Conservation (phyloP, 1,140 invertebrate species). For the Reticulitermes speratus region DNA sequence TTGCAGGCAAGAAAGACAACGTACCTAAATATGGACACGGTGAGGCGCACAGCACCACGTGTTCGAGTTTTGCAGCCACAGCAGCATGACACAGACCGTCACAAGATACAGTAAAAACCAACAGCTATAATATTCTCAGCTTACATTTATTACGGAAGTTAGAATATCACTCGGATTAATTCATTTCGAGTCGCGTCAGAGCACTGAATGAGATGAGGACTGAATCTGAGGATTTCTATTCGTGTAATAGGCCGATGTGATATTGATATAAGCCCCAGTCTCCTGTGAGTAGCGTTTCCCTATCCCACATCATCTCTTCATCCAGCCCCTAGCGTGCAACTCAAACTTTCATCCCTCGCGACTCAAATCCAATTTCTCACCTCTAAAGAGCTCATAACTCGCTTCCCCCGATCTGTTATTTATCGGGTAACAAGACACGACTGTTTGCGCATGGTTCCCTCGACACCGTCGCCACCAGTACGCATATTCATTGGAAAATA, state of each 20-base stretch:
- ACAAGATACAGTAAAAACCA: too few species aligned
- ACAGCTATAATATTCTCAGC: too few species aligned
- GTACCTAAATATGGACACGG: too few species aligned
- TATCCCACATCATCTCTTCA: conserved; percentile 13
- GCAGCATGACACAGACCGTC: too few species aligned
- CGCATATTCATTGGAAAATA: conserved; percentile 32
- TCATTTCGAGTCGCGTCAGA: not conserved
- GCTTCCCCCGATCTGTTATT: conserved; percentile 29
- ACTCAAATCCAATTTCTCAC: conserved; percentile 35
- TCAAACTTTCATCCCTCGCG: conserved; percentile 1
- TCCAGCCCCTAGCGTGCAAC: not conserved
- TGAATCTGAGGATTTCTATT: not conserved
- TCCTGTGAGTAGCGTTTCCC: not conserved
- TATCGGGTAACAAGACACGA: conserved; percentile 34
- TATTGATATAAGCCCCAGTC: conserved; percentile 15
- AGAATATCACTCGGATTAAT: not conserved
- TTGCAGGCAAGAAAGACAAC: too few species aligned
- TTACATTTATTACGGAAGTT: too few species aligned
- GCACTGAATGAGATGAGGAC: not conserved
- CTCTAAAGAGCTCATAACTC: conserved; percentile 35
- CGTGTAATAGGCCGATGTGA: not conserved
- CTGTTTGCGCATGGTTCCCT: conserved; percentile 29
- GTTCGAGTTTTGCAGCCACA: too few species aligned
- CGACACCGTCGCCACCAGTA: not conserved
- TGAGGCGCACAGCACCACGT: too few species aligned